phyloP scores from a whole-genome alignment of 2,797 vertebrate genomes.

The Scyliorhinus canicula region DNA sequence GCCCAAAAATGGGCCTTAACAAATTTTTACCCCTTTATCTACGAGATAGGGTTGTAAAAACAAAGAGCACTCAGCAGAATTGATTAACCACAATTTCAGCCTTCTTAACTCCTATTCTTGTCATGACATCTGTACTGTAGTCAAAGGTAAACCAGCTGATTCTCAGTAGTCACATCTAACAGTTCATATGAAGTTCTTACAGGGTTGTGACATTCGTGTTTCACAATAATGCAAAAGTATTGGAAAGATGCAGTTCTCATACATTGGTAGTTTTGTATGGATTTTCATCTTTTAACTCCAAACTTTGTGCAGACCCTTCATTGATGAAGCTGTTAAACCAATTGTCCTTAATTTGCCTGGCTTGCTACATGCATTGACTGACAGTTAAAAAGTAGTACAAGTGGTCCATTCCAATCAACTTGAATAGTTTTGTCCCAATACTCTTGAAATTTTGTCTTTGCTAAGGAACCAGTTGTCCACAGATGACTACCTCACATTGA shows the following conservation, averaged over 20 bases:
- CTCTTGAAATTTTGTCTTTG: neutral
- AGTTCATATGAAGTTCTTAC: neutral
- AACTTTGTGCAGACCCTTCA: too few relatives aligned
- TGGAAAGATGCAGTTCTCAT: too few relatives aligned
- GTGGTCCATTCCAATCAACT: neutral
- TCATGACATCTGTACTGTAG: neutral
- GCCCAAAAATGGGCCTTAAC: neutral
- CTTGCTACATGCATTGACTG: too few relatives aligned
- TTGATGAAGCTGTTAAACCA: too few relatives aligned
- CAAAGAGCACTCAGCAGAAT: neutral
- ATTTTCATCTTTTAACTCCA: too few relatives aligned
- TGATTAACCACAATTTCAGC: neutral
- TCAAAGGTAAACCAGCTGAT: neutral
- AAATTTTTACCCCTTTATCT: neutral
- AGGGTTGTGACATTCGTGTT: neutral
- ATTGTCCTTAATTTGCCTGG: too few relatives aligned
- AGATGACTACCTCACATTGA: neutral
- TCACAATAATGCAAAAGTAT: too few relatives aligned
- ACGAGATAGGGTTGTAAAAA: neutral
- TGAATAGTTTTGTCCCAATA: neutral
- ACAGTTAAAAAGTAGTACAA: neutral
- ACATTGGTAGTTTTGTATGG: too few relatives aligned
- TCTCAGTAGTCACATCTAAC: neutral
- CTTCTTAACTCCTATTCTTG: neutral
- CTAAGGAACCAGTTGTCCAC: neutral